Percentiles rank a stretch among this genome's conserved stretches.
Conservation (phyloP, 2,888 invertebrate genomes). For the Orchestes rusci region DNA sequence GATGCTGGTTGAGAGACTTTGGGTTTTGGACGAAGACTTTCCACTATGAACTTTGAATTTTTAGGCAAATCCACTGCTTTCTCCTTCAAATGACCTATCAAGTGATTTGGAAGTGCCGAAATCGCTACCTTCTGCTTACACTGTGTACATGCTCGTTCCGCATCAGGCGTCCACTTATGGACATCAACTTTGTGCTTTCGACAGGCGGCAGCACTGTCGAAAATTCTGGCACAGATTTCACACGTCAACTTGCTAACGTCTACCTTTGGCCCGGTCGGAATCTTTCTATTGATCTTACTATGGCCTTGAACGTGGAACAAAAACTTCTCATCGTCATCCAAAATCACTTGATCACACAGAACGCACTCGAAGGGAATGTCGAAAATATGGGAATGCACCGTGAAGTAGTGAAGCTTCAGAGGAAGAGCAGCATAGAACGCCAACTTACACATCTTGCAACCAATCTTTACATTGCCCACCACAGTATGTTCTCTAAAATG, state of each 20-base stretch:
- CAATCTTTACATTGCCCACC: slow-evolving; percentile 6
- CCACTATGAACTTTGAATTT: too few species aligned
- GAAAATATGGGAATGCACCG: slow-evolving; percentile 6
- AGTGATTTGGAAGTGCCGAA: slow-evolving; percentile 4
- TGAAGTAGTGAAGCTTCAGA: slow-evolving; percentile 7
- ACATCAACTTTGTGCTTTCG: slow-evolving; percentile 7
- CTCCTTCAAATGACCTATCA: slow-evolving; percentile 6
- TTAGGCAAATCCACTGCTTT: neutral
- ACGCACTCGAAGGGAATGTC: slow-evolving; percentile 11
- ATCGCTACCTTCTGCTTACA: slow-evolving; percentile 3
- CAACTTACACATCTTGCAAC: slow-evolving; percentile 8
- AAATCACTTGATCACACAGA: slow-evolving; percentile 6
- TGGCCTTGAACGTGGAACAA: slow-evolving; percentile 15
- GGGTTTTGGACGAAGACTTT: too few species aligned
- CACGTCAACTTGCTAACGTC: slow-evolving; percentile 10
- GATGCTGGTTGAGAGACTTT: too few species aligned
- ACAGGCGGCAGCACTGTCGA: slow-evolving; percentile 1
- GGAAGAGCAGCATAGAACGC: slow-evolving; percentile 7
- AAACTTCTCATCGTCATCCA: slow-evolving; percentile 13
- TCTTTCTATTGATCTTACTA: slow-evolving; percentile 5
- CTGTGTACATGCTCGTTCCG: slow-evolving; percentile 4
- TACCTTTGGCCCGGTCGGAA: slow-evolving; percentile 2
- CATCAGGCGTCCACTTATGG: slow-evolving; percentile 3
- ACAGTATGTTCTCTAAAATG: slow-evolving; percentile 13
- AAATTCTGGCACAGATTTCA: slow-evolving; percentile 14